phyloP scores from a whole-genome alignment of 2,797 vertebrate genomes.

The Spinus olivaceus region DNA sequence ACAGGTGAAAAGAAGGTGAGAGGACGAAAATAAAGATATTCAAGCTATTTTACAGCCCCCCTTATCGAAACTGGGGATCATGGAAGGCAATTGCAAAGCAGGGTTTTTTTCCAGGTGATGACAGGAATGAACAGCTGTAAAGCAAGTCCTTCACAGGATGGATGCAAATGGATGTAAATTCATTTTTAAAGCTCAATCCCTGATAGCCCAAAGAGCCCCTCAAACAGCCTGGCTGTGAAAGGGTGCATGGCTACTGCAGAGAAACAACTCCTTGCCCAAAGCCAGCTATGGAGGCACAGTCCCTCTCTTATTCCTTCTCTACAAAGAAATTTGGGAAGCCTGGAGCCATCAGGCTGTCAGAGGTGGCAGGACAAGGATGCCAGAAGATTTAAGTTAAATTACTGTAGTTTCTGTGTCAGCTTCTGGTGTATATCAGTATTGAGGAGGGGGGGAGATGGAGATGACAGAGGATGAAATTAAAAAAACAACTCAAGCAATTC shows the following conservation, averaged over 20 bases:
- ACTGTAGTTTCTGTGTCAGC: accelerated
- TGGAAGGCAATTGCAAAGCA: neutral
- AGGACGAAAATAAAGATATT: neutral
- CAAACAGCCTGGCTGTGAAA: neutral
- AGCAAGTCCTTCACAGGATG: neutral
- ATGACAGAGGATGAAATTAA: neutral
- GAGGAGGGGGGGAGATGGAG: neutral
- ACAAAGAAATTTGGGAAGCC: neutral
- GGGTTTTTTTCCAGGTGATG: neutral
- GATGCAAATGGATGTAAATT: neutral
- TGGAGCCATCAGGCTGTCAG: neutral
- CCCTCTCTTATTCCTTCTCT: neutral
- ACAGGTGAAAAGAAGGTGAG: neutral
- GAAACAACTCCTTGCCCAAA: neutral
- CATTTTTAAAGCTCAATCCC: neutral
- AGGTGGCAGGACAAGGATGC: neutral
- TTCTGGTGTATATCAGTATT: neutral
- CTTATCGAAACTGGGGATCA: neutral
- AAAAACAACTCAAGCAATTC: neutral
- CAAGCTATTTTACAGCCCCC: neutral
- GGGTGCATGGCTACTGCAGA: accelerated
- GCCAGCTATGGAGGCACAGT: no score
- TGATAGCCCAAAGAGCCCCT: neutral
- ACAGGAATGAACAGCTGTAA: neutral
- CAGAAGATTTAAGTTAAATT: neutral